Evolutionary conservation across 2,113 vertebrate genomes (phyloP), one percentile per base, ranked within the genome.

Genomic region (Chaenocephalus aceratus): DNA sequence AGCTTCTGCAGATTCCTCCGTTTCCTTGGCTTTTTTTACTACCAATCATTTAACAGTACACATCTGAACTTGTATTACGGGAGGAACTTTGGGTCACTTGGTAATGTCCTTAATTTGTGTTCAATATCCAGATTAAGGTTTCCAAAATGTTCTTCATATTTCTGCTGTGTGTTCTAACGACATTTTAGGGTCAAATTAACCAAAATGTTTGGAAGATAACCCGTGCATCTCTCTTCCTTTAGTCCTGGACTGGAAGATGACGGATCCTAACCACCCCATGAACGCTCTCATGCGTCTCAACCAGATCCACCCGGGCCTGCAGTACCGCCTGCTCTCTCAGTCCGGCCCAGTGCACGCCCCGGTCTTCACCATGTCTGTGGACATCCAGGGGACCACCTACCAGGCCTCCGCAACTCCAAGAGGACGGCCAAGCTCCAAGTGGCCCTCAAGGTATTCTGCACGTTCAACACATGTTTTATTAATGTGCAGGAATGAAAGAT

Each of bases 271-370:
- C 89, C 95, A 95, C 41, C 95, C 95, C 71, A 97, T 97, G 97
- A 99, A 98, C 75, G 98, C 97, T 70, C 94, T 98, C 84, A 98
- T 99, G 98, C 96, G 98, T 70, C 95, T 99, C 72, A 99, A 99
- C 93, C 97, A 99, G 93, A 97, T 98, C 93, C 95, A 96, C 63
- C 97, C 98, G 11, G 97, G 97, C 23, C 96, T 99, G 80, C 97
- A 98, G 87, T 99, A 98, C 91, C 97, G 97, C 80, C 96, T 99
- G 75, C 93, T 98, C 80, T 97, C 97, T 72, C 98, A 99, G 94
- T 98, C 98, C 2, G 98, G 97, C 79, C 97, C 97, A 2, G 97
- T 98, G 75, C 98, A 99, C 13, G 97, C 97, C 41, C 98, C 98
- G 0, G 96, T 98, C 94, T 99, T 99, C 94, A 98, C 97, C 77